Evolutionary conservation across 2,797 vertebrate genomes (phyloP).

Genomic region (Coregonus suidteri): DNA sequence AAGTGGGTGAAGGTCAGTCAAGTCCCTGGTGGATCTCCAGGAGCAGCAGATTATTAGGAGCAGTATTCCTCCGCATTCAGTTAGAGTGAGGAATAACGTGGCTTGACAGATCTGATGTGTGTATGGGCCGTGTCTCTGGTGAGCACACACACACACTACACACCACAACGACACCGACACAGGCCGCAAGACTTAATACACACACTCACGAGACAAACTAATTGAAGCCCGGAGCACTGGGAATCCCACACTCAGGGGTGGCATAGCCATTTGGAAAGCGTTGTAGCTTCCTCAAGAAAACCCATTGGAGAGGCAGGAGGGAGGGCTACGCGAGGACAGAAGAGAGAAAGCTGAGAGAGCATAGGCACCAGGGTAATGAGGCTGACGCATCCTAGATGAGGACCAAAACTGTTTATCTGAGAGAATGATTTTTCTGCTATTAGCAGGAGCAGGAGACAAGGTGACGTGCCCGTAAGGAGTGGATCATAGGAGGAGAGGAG

Average conservation of each 20-base stretch:
- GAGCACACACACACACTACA: not conserved
- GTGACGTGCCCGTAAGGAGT: not conserved
- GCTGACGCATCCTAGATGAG: not conserved
- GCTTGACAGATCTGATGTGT: not conserved
- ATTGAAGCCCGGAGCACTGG: not conserved
- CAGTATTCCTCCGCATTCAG: not conserved
- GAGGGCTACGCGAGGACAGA: not conserved
- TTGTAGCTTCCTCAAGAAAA: no score
- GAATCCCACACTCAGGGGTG: not conserved
- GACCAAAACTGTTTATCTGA: not conserved
- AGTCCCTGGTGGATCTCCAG: not conserved
- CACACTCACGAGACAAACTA: not conserved
- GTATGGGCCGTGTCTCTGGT: not conserved
- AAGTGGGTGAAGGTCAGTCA: slow-evolving; percentile 4
- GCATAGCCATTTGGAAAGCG: no score
- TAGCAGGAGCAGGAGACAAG: not conserved
- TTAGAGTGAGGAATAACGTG: not conserved
- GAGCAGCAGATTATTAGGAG: not conserved
- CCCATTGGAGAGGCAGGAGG: not conserved
- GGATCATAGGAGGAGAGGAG: not conserved
- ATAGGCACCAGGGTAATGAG: not conserved
- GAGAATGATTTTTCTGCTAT: not conserved
- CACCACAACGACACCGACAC: no score
- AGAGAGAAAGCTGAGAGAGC: not conserved
- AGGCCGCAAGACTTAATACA: no score